phyloP scores from a whole-genome alignment of 2,888 invertebrate genomes.

The Eubasilissa splendida region DNA sequence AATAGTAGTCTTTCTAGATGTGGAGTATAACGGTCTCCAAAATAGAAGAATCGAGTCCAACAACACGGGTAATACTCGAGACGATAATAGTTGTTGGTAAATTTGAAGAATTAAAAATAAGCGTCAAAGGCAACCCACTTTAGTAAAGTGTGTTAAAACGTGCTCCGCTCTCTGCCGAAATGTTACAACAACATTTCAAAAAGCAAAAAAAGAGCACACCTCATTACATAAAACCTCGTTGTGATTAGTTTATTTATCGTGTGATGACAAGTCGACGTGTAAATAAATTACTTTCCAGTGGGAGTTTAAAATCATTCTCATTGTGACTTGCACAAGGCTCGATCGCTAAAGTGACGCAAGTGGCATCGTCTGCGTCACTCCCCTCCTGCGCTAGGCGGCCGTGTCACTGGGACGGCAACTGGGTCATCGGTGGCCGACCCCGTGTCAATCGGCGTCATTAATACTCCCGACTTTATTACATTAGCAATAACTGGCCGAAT shows the following conservation, averaged over 20 bases:
- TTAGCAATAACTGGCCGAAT: not conserved
- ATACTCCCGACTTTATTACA: too few relatives aligned
- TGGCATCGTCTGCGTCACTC: constrained; percentile 22
- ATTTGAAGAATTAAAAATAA: constrained; percentile 20
- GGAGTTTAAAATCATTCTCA: not conserved
- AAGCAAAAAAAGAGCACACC: not conserved
- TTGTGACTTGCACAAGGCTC: constrained; percentile 21
- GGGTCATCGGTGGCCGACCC: constrained; percentile 36
- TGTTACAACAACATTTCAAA: constrained; percentile 18
- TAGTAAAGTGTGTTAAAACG: constrained; percentile 20
- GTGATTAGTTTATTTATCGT: not conserved
- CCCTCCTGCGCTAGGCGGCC: not conserved
- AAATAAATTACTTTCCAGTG: not conserved
- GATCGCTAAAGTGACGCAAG: constrained; percentile 31
- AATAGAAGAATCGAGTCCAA: constrained; percentile 1
- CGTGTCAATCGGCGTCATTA: not conserved
- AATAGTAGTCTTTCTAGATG: not conserved
- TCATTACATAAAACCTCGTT: not conserved
- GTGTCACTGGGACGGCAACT: constrained; percentile 18
- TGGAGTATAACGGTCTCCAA: constrained; percentile 1
- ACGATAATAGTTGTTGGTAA: constrained; percentile 2
- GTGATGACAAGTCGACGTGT: constrained; percentile 9
- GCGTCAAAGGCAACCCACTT: constrained; percentile 20
- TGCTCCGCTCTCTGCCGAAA: constrained; percentile 13
- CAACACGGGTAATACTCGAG: not conserved